Conservation (phyloP, 2,113 vertebrate species). For the Cephalopholis sonnerati region DNA sequence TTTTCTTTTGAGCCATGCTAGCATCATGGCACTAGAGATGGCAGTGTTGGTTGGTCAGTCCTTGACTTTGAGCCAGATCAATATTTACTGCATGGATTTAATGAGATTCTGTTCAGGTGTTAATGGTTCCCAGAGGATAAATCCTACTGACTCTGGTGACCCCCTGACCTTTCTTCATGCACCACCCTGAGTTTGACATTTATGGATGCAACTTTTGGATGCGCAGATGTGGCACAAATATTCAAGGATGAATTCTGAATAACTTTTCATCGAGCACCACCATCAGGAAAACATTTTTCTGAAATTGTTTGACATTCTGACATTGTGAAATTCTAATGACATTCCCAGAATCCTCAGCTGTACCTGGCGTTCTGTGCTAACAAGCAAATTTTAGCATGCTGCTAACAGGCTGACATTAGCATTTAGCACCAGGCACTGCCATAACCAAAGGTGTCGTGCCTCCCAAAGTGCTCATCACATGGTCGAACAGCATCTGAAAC, state of each 20-base stretch:
- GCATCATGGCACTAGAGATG: neutral
- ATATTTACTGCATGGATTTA: neutral
- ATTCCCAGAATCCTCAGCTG: neutral
- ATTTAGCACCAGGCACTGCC: neutral
- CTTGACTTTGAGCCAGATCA: neutral
- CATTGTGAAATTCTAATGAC: neutral
- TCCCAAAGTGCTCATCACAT: neutral
- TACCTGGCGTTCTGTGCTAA: neutral
- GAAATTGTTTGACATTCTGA: too few species aligned
- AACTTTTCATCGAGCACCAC: neutral
- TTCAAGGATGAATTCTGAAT: neutral
- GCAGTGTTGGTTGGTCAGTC: neutral
- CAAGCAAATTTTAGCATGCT: too few species aligned
- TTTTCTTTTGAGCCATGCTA: neutral
- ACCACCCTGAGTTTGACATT: neutral
- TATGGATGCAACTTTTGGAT: neutral
- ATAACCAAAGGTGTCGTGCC: neutral
- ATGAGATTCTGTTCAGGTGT: neutral
- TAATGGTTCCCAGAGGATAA: neutral
- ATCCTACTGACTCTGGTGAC: neutral
- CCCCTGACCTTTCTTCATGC: neutral
- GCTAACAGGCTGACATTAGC: neutral
- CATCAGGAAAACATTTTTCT: neutral
- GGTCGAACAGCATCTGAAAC: neutral
- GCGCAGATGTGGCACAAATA: neutral